These are phyloP conservation scores for Alviniconcha marisindica DNA, from an alignment of 1,140 invertebrate genomes.

Conservation along the genomic window DNA sequence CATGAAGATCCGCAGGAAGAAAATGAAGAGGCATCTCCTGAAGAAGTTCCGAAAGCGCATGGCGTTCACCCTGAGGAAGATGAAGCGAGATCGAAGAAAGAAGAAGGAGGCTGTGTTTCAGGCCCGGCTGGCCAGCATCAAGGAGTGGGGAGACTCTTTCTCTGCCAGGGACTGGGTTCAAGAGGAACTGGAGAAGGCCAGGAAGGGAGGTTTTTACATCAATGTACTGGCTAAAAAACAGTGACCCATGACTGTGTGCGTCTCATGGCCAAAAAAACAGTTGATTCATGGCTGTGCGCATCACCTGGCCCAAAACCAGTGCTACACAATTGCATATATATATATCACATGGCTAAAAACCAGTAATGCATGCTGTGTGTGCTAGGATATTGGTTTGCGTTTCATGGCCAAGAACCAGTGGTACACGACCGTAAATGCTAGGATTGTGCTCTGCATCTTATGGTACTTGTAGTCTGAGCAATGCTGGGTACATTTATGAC, in stretches of 20 bases:
- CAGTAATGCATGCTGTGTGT: too few relatives aligned
- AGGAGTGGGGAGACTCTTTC: constrained; percentile 40
- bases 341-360: too few relatives aligned
- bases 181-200: constrained; percentile 41
- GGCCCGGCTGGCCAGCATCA: constrained; percentile 34
- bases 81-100: constrained; percentile 9
- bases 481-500: too few relatives aligned
- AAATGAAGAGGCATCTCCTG: constrained; percentile 52
- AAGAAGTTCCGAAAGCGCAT: constrained; percentile 50
- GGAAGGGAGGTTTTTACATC: constrained; percentile 50
- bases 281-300: too few relatives aligned
- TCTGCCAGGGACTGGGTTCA: constrained; percentile 39
- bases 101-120: constrained; percentile 47
- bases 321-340: too few relatives aligned
- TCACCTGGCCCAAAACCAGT: too few relatives aligned
- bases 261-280: too few relatives aligned
- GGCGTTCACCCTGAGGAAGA: constrained; percentile 40
- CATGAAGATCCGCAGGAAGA: constrained; percentile 46
- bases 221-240: constrained; percentile 31
- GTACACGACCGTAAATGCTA: too few relatives aligned
- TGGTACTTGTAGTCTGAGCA: too few relatives aligned
- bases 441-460: too few relatives aligned
- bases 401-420: too few relatives aligned
- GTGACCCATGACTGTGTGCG: not conserved
- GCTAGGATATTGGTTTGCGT: too few relatives aligned